Evolutionary conservation across 2,888 invertebrate species (phyloP), one percentile per base, ranked within the genome.

Genomic region (Balanococcus diminutus): DNA sequence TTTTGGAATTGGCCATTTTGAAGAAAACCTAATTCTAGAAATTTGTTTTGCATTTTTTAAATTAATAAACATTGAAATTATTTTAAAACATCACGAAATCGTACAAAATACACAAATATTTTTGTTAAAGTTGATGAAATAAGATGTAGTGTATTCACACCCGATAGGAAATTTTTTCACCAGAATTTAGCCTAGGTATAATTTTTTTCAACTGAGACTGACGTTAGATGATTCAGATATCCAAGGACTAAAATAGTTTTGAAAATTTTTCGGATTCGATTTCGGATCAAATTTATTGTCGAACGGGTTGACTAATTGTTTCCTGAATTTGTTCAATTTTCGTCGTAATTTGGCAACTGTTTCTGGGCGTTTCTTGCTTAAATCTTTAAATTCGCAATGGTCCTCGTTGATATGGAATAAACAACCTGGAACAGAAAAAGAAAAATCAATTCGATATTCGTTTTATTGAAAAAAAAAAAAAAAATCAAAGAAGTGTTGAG

Each of bases 191-290:
- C n/a, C n/a, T n/a, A n/a, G n/a, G n/a, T n/a, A n/a, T n/a, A n/a
- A n/a, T n/a, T n/a, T n/a, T n/a, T n/a, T n/a, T n/a, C n/a, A n/a
- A n/a, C n/a, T n/a, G n/a, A n/a, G n/a, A n/a, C n/a, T n/a, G n/a
- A n/a, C n/a, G n/a, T n/a, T n/a, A n/a, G n/a, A n/a, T n/a, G n/a
- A n/a, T n/a, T 31, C 19, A n/a, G 32, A 31, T 11, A 25, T 91
- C 87, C 87, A 87, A 46, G 82, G 86, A 0, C 81, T 86, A 82
- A 84, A 85, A 46, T 86, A 87, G 3, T 86, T 86, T 16, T 83
- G 61, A 16, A 75, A 86, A 36, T 81, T n/a, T n/a, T 32, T 14
- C 1, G 87, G 87, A 42, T 87, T 28, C 16, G 87, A 51, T 2
- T 82, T 22, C 0, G 51, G 81, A 31, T 86, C 86, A 11, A 46